A percentile compares a stretch with the other conserved stretches of the same genome.
Conservation (phyloP, 2,113 vertebrate species). For the Hipposideros armiger region DNA sequence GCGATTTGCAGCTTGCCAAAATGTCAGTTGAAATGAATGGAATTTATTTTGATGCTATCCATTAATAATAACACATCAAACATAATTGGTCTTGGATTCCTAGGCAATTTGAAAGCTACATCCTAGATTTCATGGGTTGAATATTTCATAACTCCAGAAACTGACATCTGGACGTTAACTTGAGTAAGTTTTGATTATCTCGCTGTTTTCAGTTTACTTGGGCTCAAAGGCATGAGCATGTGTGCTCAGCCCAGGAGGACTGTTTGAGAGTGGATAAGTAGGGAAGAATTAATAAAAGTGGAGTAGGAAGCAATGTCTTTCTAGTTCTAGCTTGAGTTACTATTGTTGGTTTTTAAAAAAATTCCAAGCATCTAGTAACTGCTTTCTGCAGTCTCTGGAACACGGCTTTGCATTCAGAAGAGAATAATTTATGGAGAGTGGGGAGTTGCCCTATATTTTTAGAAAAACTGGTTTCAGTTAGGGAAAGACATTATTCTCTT, state of each 20-base stretch:
- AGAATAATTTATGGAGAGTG: conserved; percentile 30
- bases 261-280: neutral
- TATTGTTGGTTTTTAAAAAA: neutral
- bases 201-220: conserved; percentile 7
- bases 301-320: neutral
- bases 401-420: neutral
- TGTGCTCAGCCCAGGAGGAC: neutral
- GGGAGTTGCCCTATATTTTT: conserved; percentile 46
- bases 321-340: neutral
- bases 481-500: conserved; percentile 4
- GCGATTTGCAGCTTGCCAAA: neutral
- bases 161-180: neutral
- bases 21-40: neutral
- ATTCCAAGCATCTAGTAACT: neutral
- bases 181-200: conserved; percentile 1
- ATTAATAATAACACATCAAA: conserved; percentile 57
- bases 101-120: conserved; percentile 52
- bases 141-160: conserved; percentile 48
- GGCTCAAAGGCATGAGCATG: neutral
- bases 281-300: neutral
- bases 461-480: conserved; percentile 38
- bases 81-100: conserved; percentile 55
- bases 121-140: neutral
- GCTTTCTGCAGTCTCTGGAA: conserved; percentile 1
- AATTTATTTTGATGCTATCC: conserved; percentile 46